Conservation (phyloP, 2,113 vertebrate genomes). For the Microcebus jonahi region DNA sequence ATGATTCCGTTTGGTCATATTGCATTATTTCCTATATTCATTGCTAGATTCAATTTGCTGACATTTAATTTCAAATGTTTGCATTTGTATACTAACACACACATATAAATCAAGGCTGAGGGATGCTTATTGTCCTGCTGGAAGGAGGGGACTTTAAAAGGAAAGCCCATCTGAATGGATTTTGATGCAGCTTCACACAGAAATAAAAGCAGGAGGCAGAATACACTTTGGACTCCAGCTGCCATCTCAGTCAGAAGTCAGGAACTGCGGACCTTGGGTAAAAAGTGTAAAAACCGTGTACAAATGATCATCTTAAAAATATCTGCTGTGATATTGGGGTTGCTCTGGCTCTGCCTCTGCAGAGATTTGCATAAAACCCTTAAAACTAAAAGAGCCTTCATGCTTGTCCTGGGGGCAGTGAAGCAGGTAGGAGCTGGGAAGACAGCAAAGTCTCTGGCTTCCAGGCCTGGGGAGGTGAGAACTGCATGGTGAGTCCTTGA, state of each 20-base stretch:
- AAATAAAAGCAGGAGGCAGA: neutral
- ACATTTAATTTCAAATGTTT: neutral
- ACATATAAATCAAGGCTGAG: neutral
- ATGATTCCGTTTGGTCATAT: neutral
- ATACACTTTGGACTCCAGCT: neutral
- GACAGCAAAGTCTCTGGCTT: neutral
- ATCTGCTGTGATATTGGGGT: neutral
- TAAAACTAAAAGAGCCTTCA: neutral
- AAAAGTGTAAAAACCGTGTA: neutral
- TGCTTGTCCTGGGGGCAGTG: neutral
- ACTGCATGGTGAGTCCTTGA: neutral
- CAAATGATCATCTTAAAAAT: neutral
- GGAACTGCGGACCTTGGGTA: neutral
- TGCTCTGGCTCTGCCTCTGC: neutral
- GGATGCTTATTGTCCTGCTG: neutral
- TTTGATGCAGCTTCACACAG: neutral
- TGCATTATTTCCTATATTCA: neutral
- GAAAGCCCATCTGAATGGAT: neutral
- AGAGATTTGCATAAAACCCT: neutral
- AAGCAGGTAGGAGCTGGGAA: neutral
- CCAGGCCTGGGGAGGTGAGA: neutral
- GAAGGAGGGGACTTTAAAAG: neutral
- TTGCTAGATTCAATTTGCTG: neutral
- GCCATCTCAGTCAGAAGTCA: neutral
- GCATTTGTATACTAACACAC: neutral